Percentiles rank a stretch among this genome's conserved stretches.
These are phyloP conservation scores for Ennomos erosarius DNA, from an alignment of 2,888 invertebrate species.

Conservation along the genomic window DNA sequence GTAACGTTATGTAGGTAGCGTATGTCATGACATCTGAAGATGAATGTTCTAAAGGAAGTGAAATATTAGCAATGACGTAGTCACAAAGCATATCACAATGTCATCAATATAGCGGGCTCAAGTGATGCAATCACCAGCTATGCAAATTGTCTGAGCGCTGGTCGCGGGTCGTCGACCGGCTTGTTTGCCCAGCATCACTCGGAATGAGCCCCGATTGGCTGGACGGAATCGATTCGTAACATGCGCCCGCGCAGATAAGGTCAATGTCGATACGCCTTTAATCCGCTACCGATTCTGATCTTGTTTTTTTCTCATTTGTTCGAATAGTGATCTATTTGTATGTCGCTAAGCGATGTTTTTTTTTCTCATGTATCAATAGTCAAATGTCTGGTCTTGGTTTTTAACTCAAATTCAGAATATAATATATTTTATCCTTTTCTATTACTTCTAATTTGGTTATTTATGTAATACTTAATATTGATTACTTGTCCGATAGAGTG, in stretches of 20 bases:
- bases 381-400: too few species aligned
- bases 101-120: conserved; percentile 65
- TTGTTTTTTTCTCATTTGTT: conserved; percentile 35
- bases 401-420: too few species aligned
- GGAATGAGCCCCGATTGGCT: conserved; percentile 69
- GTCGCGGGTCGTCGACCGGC: conserved; percentile 70
- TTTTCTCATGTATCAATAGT: too few species aligned
- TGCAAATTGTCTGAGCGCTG: conserved; percentile 74
- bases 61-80: conserved; percentile 22
- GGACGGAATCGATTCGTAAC: conserved; percentile 77
- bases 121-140: conserved; percentile 77
- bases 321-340: conserved; percentile 23
- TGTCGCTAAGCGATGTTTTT: neutral
- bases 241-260: conserved; percentile 73
- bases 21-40: conserved; percentile 9
- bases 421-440: too few species aligned
- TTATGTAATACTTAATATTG: neutral
- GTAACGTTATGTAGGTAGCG: neutral
- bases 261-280: conserved; percentile 79
- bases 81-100: conserved; percentile 58
- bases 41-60: conserved; percentile 12
- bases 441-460: neutral
- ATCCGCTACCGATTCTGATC: conserved; percentile 72
- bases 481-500: neutral
- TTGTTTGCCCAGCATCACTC: conserved; percentile 70